These are phyloP conservation scores for Conus canariensis DNA, from an alignment of 2,888 invertebrate species.

Conservation along the genomic window DNA sequence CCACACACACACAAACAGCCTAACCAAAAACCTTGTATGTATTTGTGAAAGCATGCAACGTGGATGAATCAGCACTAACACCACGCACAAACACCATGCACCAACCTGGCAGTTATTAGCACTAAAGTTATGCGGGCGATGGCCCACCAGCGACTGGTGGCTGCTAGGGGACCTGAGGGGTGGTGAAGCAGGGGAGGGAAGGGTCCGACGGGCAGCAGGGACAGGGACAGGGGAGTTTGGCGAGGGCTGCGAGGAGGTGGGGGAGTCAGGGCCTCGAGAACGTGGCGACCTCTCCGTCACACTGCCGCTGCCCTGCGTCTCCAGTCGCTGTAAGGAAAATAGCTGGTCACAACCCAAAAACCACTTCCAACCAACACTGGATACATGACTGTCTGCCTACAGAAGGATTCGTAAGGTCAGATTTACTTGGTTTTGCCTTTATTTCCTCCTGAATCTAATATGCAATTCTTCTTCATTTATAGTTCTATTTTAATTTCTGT, in stretches of 20 bases:
- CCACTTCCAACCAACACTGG: no score
- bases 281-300: conserved; percentile 14
- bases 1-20: no score
- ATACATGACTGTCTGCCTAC: no score
- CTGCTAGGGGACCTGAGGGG: background rate
- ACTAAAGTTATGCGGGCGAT: conserved; percentile 34
- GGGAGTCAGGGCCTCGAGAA: background rate
- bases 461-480: no score
- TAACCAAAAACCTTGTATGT: no score
- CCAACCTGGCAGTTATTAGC: conserved; percentile 21
- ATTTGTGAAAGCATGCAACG: no score
- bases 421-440: no score
- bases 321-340: conserved; percentile 13
- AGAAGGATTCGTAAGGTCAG: no score
- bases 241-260: background rate
- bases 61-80: no score
- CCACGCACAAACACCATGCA: background rate
- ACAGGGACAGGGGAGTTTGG: background rate
- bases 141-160: conserved; percentile 32
- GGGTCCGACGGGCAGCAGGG: background rate
- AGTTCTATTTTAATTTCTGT: no score
- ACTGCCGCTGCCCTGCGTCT: background rate
- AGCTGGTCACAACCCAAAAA: no score
- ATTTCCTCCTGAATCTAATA: no score
- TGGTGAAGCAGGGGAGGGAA: background rate